phyloP scores from a whole-genome alignment of 2,113 vertebrate species.

The Sinocyclocheilus anshuiensis region DNA sequence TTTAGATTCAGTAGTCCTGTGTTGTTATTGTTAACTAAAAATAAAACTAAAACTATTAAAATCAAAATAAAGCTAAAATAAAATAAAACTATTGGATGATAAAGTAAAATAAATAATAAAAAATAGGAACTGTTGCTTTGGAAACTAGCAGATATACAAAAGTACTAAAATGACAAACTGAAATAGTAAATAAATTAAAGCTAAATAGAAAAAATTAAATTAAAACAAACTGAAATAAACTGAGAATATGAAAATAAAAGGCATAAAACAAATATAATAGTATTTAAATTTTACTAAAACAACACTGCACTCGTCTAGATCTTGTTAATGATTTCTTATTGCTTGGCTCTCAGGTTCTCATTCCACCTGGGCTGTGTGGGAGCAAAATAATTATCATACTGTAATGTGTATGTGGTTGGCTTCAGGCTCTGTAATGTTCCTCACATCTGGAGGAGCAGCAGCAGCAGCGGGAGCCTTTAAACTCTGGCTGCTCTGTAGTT shows the following conservation, averaged over 20 bases:
- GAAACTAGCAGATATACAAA: not conserved
- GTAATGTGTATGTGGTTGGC: not conserved
- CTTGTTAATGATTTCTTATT: not conserved
- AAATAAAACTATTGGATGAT: not conserved
- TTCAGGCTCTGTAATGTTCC: not conserved
- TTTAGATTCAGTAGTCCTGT: no score
- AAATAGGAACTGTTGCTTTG: not conserved
- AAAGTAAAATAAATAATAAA: not conserved
- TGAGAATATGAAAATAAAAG: no score
- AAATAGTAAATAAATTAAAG: no score
- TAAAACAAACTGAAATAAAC: no score
- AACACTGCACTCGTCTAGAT: not conserved
- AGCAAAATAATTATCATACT: not conserved
- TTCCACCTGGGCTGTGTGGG: not conserved
- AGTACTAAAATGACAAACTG: not conserved
- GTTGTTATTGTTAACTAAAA: no score
- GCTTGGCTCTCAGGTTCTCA: not conserved
- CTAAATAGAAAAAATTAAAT: no score
- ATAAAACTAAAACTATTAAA: not conserved
- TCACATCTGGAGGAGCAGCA: conserved; percentile 8
- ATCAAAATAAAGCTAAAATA: not conserved
- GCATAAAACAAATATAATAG: not conserved
- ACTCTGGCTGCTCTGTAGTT: conserved; percentile 30
- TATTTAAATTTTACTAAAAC: not conserved
- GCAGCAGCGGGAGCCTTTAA: not conserved